Evolutionary conservation across 2,797 vertebrate species (phyloP).

Genomic region (Emys orbicularis): DNA sequence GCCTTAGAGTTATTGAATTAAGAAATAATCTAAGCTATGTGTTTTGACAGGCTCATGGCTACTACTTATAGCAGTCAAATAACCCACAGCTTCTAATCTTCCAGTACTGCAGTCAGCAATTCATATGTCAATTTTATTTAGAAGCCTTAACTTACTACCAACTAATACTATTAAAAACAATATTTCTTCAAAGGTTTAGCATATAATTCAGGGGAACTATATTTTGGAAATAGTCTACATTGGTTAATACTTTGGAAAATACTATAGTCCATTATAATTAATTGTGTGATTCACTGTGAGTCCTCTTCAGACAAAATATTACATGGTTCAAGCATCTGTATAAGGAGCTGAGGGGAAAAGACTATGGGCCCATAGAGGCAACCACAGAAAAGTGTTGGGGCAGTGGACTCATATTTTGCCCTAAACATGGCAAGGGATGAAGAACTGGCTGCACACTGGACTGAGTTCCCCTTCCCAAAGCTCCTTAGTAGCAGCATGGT

Average conservation of each 20-base stretch:
- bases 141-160: background rate
- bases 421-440: too few relatives aligned
- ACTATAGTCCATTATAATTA: background rate
- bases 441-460: too few relatives aligned
- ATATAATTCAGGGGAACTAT: background rate
- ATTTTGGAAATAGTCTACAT: constrained; percentile 17
- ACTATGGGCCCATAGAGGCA: too few relatives aligned
- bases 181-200: background rate
- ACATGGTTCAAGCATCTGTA: background rate
- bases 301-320: background rate
- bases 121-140: constrained; percentile 16
- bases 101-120: background rate
- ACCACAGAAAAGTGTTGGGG: too few relatives aligned
- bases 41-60: constrained; percentile 37
- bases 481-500: too few relatives aligned
- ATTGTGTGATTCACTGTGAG: background rate
- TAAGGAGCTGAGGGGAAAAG: too few relatives aligned
- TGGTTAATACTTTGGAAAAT: constrained; percentile 2
- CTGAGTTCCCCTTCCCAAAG: too few relatives aligned
- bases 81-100: constrained; percentile 36
- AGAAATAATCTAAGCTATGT: constrained; percentile 1
- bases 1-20: background rate
- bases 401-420: too few relatives aligned
- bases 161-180: background rate
- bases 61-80: constrained; percentile 4